A percentile compares a stretch with the other conserved stretches of the same genome.
phyloP scores from a whole-genome alignment of 2,113 vertebrate genomes.

The Tupaia chinensis region DNA sequence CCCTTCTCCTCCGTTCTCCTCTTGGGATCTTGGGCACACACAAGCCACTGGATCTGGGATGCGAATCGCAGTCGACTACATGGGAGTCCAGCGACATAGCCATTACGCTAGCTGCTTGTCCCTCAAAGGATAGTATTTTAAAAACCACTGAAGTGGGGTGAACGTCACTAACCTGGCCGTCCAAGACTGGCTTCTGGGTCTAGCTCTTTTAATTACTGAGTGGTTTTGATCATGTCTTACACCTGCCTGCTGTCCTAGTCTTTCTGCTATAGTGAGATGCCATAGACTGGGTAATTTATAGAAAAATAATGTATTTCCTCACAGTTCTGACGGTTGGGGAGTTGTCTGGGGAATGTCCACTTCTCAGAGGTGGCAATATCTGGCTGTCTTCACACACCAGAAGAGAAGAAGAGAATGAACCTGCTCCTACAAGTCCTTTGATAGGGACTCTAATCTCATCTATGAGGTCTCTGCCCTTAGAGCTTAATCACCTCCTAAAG shows the following conservation, averaged over 20 bases:
- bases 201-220: accelerated
- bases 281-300: not conserved
- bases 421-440: no score
- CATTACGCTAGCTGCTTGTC: no score
- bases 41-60: no score
- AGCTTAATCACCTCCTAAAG: not conserved
- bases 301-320: accelerated
- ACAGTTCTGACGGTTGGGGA: no score
- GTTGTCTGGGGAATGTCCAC: not conserved
- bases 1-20: no score
- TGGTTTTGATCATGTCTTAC: accelerated
- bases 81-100: no score
- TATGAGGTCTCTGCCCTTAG: accelerated
- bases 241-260: no score
- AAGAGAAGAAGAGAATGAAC: not conserved
- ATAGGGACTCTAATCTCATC: not conserved
- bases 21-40: no score
- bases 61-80: no score
- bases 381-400: not conserved
- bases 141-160: accelerated
- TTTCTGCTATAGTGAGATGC: accelerated
- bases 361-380: not conserved
- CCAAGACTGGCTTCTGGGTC: not conserved
- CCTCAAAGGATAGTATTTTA: accelerated
- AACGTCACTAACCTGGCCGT: no score